Evolutionary conservation across 2,888 invertebrate species (phyloP).

Genomic region (Slavum lentiscoides): DNA sequence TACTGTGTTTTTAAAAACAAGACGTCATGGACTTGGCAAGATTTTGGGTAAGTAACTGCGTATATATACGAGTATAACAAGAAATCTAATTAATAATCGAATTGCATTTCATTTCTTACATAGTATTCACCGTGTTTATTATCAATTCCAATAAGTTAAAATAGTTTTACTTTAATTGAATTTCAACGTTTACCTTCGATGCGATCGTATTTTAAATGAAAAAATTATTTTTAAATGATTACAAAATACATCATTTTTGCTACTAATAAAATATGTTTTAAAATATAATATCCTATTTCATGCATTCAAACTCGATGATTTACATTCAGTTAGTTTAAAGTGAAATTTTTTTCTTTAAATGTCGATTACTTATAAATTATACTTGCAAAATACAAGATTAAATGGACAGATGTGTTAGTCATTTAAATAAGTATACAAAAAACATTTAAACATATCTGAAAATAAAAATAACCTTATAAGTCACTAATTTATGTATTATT

Average conservation of each 20-base stretch:
- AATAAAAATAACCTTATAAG: neutral
- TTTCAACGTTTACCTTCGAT: no score
- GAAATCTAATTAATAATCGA: neutral
- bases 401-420: neutral
- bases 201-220: no score
- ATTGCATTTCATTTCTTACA: neutral
- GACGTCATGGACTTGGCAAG: constrained; percentile 9
- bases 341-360: no score
- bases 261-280: no score
- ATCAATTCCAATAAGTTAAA: no score
- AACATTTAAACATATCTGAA: neutral
- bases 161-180: no score
- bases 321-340: neutral
- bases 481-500: neutral
- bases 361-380: neutral
- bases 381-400: neutral
- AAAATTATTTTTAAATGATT: no score
- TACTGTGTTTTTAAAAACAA: constrained; percentile 30
- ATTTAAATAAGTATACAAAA: neutral
- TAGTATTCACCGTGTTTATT: no score
- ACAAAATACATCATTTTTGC: no score
- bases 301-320: no score
- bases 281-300: no score
- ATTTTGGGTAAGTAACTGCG: constrained; percentile 33
- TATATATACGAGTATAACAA: neutral